Evolutionary conservation across 2,888 invertebrate genomes (phyloP).

Genomic region (Alsophila aescularia): DNA sequence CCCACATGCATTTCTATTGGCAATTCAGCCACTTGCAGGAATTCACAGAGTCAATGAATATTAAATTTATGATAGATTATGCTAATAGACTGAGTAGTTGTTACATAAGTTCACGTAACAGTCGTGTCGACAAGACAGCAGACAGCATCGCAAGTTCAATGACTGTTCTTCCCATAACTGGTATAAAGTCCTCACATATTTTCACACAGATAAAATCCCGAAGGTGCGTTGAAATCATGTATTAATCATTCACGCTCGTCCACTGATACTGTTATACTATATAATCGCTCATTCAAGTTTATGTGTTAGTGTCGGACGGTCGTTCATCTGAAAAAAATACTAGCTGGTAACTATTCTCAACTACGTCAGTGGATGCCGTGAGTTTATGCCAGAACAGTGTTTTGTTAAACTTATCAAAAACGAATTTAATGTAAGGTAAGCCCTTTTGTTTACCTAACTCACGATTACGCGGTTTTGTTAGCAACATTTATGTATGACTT

Average conservation of each 20-base stretch:
- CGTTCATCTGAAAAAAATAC: slow-evolving; percentile 48
- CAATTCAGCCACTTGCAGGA: too few relatives aligned
- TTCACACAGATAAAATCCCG: slow-evolving; percentile 19
- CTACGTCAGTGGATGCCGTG: slow-evolving; percentile 31
- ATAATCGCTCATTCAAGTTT: slow-evolving; percentile 69
- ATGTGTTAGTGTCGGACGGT: slow-evolving; percentile 56
- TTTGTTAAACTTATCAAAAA: slow-evolving; percentile 28
- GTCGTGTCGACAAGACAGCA: not conserved
- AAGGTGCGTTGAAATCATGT: slow-evolving; percentile 26
- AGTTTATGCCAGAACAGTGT: slow-evolving; percentile 22
- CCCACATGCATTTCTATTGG: too few relatives aligned
- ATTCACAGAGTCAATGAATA: too few relatives aligned
- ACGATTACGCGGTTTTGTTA: not conserved
- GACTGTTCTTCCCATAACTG: not conserved
- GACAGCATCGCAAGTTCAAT: not conserved
- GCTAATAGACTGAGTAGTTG: not conserved
- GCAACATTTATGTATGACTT: slow-evolving; percentile 4
- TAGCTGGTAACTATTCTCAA: slow-evolving; percentile 43
- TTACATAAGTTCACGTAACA: not conserved
- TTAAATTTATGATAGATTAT: too few relatives aligned
- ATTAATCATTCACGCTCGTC: slow-evolving; percentile 46
- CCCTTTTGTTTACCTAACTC: not conserved
- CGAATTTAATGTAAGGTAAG: slow-evolving; percentile 11
- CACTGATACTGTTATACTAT: slow-evolving; percentile 43
- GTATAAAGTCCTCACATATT: not conserved